phyloP scores from a whole-genome alignment of 2,113 vertebrate genomes.

The Clarias magur region DNA sequence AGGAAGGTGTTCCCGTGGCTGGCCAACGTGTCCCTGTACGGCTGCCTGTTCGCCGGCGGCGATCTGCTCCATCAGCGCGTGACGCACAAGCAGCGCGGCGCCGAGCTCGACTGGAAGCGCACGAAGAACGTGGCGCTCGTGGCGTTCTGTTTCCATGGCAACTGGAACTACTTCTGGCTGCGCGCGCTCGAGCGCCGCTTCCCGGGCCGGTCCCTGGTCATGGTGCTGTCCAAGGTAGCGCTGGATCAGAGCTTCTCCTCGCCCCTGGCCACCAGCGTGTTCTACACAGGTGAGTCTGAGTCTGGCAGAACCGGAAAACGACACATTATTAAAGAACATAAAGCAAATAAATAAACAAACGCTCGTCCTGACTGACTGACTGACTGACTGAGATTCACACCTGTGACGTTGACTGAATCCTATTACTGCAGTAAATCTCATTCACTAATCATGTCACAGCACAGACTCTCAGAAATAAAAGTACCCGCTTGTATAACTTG shows the following conservation, averaged over 20 bases:
- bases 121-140: slow-evolving; percentile 81
- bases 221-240: slow-evolving; percentile 79
- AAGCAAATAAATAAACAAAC: not conserved
- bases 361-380: too few species aligned
- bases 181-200: slow-evolving; percentile 80
- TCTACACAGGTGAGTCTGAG: slow-evolving; percentile 75
- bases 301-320: not conserved
- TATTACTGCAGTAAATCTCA: not conserved
- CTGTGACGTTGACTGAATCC: slow-evolving; percentile 11
- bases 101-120: slow-evolving; percentile 79
- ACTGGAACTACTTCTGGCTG: slow-evolving; percentile 87
- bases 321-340: too few species aligned
- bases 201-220: slow-evolving; percentile 77
- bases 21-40: slow-evolving; percentile 81
- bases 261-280: slow-evolving; percentile 80
- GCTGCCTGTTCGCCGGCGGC: slow-evolving; percentile 80
- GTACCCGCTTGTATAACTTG: not conserved
- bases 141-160: slow-evolving; percentile 82
- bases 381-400: not conserved
- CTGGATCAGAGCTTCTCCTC: slow-evolving; percentile 83
- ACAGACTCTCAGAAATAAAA: too few species aligned
- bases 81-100: slow-evolving; percentile 65
- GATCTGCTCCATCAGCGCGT: slow-evolving; percentile 81
- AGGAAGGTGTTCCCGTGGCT: slow-evolving; percentile 79
- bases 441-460: not conserved